Percentiles rank a stretch among this genome's conserved stretches.
Conservation (phyloP, 2,797 vertebrate species). For the Paratrypauchen microcephalus region DNA sequence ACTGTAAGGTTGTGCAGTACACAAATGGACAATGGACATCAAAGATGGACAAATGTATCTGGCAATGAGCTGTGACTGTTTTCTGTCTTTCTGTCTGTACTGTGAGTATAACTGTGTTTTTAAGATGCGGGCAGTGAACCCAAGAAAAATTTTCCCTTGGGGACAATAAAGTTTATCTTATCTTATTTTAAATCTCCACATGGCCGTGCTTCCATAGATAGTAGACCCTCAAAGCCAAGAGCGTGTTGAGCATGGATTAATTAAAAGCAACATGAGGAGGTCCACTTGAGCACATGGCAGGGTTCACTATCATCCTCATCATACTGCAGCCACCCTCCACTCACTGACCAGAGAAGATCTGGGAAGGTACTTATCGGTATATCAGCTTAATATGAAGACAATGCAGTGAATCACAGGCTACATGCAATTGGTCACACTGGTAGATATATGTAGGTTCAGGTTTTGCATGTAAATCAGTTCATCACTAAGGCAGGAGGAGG, state of each 20-base stretch:
- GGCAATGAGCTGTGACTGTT: too few species aligned
- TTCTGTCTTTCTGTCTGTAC: too few species aligned
- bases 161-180: too few species aligned
- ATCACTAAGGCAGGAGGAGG: too few species aligned
- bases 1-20: too few species aligned
- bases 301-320: conserved; percentile 7
- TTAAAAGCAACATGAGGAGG: conserved; percentile 23
- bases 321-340: conserved; percentile 6
- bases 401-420: background rate
- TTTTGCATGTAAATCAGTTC: background rate
- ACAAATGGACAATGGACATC: too few species aligned
- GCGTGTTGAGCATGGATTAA: conserved; percentile 25
- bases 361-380: background rate
- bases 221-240: conserved; percentile 15
- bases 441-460: background rate
- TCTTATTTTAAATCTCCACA: conserved; percentile 12
- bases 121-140: too few species aligned
- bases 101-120: too few species aligned
- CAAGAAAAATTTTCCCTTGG: too few species aligned
- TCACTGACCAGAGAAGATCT: background rate
- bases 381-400: background rate
- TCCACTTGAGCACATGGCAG: conserved; percentile 20
- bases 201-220: conserved; percentile 7
- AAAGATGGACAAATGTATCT: too few species aligned
- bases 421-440: background rate